Percentiles rank a stretch among this genome's conserved stretches.
phyloP scores from a whole-genome alignment of 2,113 vertebrate genomes.

The Fulmarus glacialis region DNA sequence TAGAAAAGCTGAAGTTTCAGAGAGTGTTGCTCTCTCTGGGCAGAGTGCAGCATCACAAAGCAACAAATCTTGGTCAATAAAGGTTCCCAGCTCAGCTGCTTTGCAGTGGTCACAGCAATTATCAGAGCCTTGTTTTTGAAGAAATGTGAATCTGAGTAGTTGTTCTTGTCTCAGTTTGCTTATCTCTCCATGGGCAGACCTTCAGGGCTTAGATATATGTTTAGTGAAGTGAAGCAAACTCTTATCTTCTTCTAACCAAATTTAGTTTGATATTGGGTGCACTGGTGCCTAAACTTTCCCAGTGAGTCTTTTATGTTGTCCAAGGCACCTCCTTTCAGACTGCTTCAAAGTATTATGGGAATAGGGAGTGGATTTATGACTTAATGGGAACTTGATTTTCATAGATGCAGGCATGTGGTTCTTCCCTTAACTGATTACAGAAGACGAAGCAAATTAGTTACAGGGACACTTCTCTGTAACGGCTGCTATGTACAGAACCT shows the following conservation, averaged over 20 bases:
- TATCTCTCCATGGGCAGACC: neutral
- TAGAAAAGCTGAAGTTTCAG: neutral
- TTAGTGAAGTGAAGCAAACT: neutral
- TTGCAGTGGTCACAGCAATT: neutral
- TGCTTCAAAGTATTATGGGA: neutral
- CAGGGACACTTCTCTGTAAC: neutral
- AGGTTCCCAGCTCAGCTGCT: neutral
- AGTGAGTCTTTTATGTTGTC: neutral
- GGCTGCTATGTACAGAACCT: neutral
- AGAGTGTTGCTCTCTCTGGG: neutral
- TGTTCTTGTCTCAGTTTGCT: neutral
- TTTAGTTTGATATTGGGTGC: neutral
- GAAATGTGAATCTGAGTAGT: neutral
- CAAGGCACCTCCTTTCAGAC: neutral
- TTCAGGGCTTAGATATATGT: neutral
- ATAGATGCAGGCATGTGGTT: neutral
- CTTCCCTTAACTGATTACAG: neutral
- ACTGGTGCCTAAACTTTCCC: neutral
- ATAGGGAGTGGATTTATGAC: neutral
- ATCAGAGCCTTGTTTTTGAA: neutral
- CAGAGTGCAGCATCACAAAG: neutral
- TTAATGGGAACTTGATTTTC: neutral
- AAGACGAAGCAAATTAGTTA: neutral
- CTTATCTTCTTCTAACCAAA: constrained; percentile 13
- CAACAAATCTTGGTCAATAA: neutral